A percentile compares a stretch with the other conserved stretches of the same genome.
Evolutionary conservation across 2,113 vertebrate species (phyloP).

Genomic region (human (Homo sapiens)): DNA sequence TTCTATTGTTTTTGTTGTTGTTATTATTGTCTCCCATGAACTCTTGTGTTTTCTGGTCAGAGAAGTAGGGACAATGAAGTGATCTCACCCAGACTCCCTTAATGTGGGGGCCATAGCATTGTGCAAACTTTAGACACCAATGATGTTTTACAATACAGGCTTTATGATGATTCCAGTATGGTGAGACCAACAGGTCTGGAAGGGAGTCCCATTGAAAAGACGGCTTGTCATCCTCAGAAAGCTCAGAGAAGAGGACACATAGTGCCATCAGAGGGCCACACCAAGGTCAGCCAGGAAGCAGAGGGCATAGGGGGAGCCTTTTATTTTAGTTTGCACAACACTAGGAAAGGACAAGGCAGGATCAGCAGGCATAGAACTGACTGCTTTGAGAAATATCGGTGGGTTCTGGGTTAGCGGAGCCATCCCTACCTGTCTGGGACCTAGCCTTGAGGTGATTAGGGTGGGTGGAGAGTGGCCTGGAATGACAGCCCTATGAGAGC

Average conservation of each 20-base stretch:
- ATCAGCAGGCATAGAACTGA: neutral
- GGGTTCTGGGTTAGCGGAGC: neutral
- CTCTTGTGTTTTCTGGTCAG: neutral
- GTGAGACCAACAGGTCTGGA: neutral
- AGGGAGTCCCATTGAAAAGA: neutral
- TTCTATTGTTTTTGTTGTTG: neutral
- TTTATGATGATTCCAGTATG: neutral
- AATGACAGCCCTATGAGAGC: neutral
- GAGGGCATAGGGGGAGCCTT: accelerated
- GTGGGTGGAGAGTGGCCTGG: neutral
- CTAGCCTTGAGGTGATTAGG: neutral
- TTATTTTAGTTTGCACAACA: neutral
- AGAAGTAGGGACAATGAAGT: accelerated
- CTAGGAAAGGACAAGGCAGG: accelerated
- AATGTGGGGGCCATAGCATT: accelerated
- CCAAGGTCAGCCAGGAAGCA: neutral
- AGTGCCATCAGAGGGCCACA: accelerated
- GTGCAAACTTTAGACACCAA: neutral
- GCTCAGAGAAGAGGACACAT: neutral
- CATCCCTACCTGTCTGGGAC: too few species aligned
- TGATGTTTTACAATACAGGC: too few species aligned
- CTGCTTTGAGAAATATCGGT: accelerated
- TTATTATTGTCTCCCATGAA: neutral
- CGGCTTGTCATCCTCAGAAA: accelerated
- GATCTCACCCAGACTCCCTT: neutral